Evolutionary conservation across 2,113 vertebrate genomes (phyloP).

Genomic region (Nerophis lumbriciformis): DNA sequence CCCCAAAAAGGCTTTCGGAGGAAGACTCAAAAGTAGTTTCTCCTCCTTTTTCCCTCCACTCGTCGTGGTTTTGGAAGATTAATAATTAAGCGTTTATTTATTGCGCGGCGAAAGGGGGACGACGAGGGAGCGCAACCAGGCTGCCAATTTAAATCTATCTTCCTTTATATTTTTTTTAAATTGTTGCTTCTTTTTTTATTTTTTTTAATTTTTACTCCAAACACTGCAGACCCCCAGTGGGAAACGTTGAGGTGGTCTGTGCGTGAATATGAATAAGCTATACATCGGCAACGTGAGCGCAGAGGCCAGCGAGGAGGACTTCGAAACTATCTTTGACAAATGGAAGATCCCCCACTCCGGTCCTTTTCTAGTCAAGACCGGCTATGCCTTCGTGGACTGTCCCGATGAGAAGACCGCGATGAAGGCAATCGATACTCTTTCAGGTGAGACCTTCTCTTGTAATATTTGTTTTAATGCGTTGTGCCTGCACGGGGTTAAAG

Average conservation of each 20-base stretch:
- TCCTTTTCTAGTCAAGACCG: constrained; percentile 91
- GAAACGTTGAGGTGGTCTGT: constrained; percentile 19
- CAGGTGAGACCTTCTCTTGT: constrained; percentile 78
- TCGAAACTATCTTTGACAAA: constrained; percentile 95
- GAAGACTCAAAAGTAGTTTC: constrained; percentile 81
- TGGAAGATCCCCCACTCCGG: constrained; percentile 92
- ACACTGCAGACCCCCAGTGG: constrained; percentile 53
- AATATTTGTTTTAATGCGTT: no score
- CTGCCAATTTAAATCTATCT: constrained; percentile 70
- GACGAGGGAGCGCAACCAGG: constrained; percentile 64
- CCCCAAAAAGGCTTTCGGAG: constrained; percentile 71
- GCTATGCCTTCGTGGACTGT: constrained; percentile 98
- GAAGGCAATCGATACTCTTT: constrained; percentile 96
- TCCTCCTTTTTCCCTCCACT: constrained; percentile 58
- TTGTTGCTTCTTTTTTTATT: background rate
- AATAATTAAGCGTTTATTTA: constrained; percentile 71
- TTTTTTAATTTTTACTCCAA: constrained; percentile 39
- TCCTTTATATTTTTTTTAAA: constrained; percentile 19
- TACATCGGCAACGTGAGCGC: constrained; percentile 97
- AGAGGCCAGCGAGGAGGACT: constrained; percentile 87
- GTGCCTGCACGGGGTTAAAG: no score
- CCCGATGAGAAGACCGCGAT: constrained; percentile 95
- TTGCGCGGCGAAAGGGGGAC: constrained; percentile 51
- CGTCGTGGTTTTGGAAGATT: constrained; percentile 70
- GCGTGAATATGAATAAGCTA: constrained; percentile 93